phyloP scores from a whole-genome alignment of 2,888 invertebrate genomes.

The Coelinius sp. region DNA sequence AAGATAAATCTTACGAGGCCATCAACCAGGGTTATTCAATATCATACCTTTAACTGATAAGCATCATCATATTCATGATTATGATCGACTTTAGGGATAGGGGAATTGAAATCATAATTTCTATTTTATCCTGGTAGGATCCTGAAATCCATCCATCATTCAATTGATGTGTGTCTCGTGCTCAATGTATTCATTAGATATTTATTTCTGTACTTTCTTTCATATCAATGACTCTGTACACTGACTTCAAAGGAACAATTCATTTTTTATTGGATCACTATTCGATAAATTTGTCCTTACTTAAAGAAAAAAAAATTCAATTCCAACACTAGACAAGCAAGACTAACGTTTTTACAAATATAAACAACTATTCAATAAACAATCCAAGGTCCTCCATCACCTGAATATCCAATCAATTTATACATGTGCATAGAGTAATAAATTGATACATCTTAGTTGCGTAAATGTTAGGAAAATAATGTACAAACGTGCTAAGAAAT shows the following conservation, averaged over 20 bases:
- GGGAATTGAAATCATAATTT: background rate
- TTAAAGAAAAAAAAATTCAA: no score
- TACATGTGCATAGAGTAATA: background rate
- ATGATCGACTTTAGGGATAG: slow-evolving; percentile 18
- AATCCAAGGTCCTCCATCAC: background rate
- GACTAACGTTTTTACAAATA: no score
- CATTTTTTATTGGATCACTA: no score
- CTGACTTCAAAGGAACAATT: no score
- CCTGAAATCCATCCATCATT: background rate
- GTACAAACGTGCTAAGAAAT: slow-evolving; percentile 1
- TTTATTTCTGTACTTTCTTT: no score
- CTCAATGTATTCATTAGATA: no score
- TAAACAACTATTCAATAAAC: no score
- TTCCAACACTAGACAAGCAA: no score
- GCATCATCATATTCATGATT: slow-evolving; percentile 9
- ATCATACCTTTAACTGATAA: slow-evolving; percentile 23
- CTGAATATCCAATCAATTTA: background rate
- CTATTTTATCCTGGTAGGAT: background rate
- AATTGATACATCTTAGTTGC: background rate
- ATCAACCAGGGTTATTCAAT: slow-evolving; percentile 20
- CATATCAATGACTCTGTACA: no score
- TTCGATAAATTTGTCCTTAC: no score
- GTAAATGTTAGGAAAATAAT: background rate
- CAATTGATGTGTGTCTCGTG: background rate
- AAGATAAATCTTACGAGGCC: slow-evolving; percentile 9